Percentiles rank a stretch among this genome's conserved stretches.
Evolutionary conservation across 1,140 invertebrate species (phyloP).

Genomic region (Alviniconcha marisindica): DNA sequence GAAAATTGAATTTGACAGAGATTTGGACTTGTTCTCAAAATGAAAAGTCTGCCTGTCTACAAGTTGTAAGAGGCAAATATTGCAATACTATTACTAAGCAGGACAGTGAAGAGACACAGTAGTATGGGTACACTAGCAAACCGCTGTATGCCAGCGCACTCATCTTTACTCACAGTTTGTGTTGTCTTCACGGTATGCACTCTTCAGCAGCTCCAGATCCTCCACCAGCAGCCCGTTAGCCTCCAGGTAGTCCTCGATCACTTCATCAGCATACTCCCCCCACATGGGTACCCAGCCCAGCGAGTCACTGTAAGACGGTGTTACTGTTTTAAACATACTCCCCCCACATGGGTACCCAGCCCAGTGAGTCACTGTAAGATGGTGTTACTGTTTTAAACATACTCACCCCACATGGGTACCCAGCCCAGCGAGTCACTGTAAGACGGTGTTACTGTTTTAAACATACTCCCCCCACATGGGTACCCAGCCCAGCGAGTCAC

Average conservation of each 20-base stretch:
- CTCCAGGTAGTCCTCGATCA: constrained; percentile 68
- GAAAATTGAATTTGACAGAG: too few relatives aligned
- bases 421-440: constrained; percentile 72
- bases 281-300: constrained; percentile 74
- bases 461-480: constrained; percentile 72
- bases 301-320: constrained; percentile 69
- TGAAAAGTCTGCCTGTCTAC: too few relatives aligned
- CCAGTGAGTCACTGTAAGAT: constrained; percentile 70
- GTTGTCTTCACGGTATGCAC: constrained; percentile 73
- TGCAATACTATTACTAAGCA: too few relatives aligned
- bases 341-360: constrained; percentile 74
- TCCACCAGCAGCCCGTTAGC: constrained; percentile 71
- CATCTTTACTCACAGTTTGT: constrained; percentile 73
- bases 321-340: too few relatives aligned
- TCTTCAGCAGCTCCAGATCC: constrained; percentile 73
- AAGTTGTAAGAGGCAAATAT: too few relatives aligned
- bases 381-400: too few relatives aligned
- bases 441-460: too few relatives aligned
- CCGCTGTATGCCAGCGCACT: too few relatives aligned
- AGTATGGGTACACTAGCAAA: too few relatives aligned
- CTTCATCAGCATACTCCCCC: constrained; percentile 69
- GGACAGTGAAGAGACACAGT: too few relatives aligned
- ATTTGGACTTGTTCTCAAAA: too few relatives aligned
- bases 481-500: constrained; percentile 73
- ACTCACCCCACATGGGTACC: constrained; percentile 73